Evolutionary conservation across 2,888 invertebrate genomes (phyloP).

Genomic region (Pandemis heparana): DNA sequence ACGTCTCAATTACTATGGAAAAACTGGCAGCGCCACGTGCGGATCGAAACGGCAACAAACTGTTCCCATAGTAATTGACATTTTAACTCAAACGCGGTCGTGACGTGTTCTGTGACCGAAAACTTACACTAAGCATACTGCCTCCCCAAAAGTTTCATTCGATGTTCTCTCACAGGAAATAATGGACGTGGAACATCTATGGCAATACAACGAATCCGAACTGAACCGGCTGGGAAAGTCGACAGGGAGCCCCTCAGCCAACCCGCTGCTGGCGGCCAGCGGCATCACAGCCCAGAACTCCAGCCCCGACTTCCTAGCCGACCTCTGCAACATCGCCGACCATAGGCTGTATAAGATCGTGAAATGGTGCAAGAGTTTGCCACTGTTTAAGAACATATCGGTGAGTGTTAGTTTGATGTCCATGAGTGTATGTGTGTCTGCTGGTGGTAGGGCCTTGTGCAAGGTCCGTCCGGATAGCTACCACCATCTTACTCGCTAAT

Average conservation of each 20-base stretch:
- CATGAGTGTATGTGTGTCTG: too few relatives aligned
- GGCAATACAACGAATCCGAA: conserved; percentile 97
- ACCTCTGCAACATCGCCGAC: conserved; percentile 97
- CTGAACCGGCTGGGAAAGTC: conserved; percentile 87
- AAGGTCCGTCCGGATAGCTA: too few relatives aligned
- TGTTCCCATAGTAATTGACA: too few relatives aligned
- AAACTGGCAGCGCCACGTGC: too few relatives aligned
- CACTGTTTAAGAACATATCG: conserved; percentile 98
- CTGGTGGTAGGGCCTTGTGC: too few relatives aligned
- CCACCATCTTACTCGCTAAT: too few relatives aligned
- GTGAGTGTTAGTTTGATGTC: conserved; percentile 84
- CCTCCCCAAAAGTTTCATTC: too few relatives aligned
- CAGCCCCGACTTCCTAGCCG: conserved; percentile 94
- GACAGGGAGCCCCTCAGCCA: conserved; percentile 71
- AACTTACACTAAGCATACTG: too few relatives aligned
- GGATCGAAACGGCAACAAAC: too few relatives aligned
- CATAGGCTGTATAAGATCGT: conserved; percentile 98
- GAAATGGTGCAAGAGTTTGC: conserved; percentile 99
- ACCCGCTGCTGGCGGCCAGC: conserved; percentile 78
- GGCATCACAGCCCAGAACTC: conserved; percentile 87
- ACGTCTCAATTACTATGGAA: too few relatives aligned
- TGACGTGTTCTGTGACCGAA: too few relatives aligned
- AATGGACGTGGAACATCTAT: conserved; percentile 97
- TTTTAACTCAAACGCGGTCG: too few relatives aligned
- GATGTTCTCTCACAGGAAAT: conserved; percentile 88